phyloP scores from a whole-genome alignment of 1,140 invertebrate genomes.

The Bombyx mori region ASM3026992v2 NC_085115.1:6528001-6528500 shows the following conservation, averaged over 20 bases:
- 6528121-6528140: too few species aligned
- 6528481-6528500: conserved; percentile 80
- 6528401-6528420: conserved; percentile 84
- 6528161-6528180: too few species aligned
- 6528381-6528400: conserved; percentile 85
- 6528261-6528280: conserved; percentile 89
- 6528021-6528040: too few species aligned
- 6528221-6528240: conserved; percentile 85
- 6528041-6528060: too few species aligned
- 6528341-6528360: conserved; percentile 86
- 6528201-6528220: conserved; percentile 82
- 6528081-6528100: too few species aligned
- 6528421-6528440: conserved; percentile 87
- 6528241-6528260: conserved; percentile 86
- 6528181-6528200: conserved; percentile 76
- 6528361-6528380: conserved; percentile 74
- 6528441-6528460: conserved; percentile 89
- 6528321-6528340: conserved; percentile 82
- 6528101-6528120: too few species aligned
- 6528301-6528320: conserved; percentile 79
- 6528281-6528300: conserved; percentile 83
- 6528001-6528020: too few species aligned
- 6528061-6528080: too few species aligned
- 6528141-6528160: too few species aligned
- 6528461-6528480: conserved; percentile 89